These are phyloP conservation scores for Drosophila jambulina DNA, from an alignment of 1,140 invertebrate genomes.

Conservation along the genomic window DNA sequence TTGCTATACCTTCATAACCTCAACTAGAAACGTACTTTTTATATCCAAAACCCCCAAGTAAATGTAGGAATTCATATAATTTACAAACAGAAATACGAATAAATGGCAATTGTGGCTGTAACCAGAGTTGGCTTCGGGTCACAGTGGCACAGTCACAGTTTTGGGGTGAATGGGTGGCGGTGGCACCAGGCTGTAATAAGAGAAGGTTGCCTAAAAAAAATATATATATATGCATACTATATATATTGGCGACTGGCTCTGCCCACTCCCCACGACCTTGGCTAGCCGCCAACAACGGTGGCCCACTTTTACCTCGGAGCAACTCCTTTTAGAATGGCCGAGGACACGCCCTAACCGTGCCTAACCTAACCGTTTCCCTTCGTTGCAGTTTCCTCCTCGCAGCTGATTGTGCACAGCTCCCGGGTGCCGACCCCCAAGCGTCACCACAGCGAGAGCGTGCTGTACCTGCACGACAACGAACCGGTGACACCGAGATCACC, in stretches of 20 bases:
- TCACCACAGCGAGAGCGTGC: slow-evolving; percentile 92
- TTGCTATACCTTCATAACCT: background rate
- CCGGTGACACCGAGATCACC: slow-evolving; percentile 18
- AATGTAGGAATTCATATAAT: background rate
- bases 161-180: slow-evolving; percentile 30
- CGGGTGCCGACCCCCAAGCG: slow-evolving; percentile 92
- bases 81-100: background rate
- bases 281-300: slow-evolving; percentile 33
- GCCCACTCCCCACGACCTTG: slow-evolving; percentile 63
- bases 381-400: slow-evolving; percentile 84
- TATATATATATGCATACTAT: background rate
- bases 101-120: slow-evolving; percentile 19
- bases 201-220: slow-evolving; percentile 35
- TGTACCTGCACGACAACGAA: slow-evolving; percentile 87
- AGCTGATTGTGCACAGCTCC: slow-evolving; percentile 92
- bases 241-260: slow-evolving; percentile 27
- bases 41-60: background rate
- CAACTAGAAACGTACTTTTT: background rate
- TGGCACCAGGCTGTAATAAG: slow-evolving; percentile 19
- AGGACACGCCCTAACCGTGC: slow-evolving; percentile 45
- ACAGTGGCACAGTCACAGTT: slow-evolving; percentile 24
- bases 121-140: slow-evolving; percentile 32
- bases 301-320: slow-evolving; percentile 67
- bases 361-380: slow-evolving; percentile 4
- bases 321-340: slow-evolving; percentile 42